phyloP scores from a whole-genome alignment of 2,888 invertebrate genomes.

The Meiosimyza platycephala region DNA sequence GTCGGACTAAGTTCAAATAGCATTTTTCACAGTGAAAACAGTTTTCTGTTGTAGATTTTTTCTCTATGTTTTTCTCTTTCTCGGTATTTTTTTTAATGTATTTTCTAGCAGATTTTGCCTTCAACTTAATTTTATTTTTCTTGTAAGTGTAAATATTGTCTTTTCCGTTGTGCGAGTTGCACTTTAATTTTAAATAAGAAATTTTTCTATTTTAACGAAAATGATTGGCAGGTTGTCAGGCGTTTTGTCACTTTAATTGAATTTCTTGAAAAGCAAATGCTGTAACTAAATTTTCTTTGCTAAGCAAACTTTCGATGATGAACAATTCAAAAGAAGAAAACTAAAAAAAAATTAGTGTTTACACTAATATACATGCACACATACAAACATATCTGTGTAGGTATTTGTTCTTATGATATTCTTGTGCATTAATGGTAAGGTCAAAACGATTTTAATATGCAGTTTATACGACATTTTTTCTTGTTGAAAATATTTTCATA shows the following conservation, averaged over 20 bases:
- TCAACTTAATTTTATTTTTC: not conserved
- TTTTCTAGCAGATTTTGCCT: constrained; percentile 8
- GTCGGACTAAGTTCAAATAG: no score
- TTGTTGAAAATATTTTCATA: no score
- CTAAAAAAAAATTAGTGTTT: not conserved
- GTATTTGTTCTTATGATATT: no score
- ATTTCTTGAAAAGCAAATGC: constrained; percentile 2
- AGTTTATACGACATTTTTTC: no score
- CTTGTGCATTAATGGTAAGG: no score
- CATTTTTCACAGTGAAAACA: no score
- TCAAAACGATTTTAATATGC: no score
- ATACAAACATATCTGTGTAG: no score
- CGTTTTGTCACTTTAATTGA: constrained; percentile 14
- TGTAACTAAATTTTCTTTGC: not conserved
- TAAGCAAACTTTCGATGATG: not conserved
- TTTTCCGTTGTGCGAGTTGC: constrained; percentile 5
- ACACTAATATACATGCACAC: not conserved
- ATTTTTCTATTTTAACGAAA: constrained; percentile 12
- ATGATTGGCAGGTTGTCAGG: constrained; percentile 33
- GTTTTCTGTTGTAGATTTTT: no score
- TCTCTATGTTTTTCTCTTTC: no score
- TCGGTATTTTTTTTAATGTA: not conserved
- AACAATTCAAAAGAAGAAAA: not conserved
- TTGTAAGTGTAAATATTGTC: constrained; percentile 8
- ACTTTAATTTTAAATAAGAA: constrained; percentile 13